Evolutionary conservation across 2,888 invertebrate genomes (phyloP), one percentile per base, ranked within the genome.

Genomic region (Megamerina dolium): DNA sequence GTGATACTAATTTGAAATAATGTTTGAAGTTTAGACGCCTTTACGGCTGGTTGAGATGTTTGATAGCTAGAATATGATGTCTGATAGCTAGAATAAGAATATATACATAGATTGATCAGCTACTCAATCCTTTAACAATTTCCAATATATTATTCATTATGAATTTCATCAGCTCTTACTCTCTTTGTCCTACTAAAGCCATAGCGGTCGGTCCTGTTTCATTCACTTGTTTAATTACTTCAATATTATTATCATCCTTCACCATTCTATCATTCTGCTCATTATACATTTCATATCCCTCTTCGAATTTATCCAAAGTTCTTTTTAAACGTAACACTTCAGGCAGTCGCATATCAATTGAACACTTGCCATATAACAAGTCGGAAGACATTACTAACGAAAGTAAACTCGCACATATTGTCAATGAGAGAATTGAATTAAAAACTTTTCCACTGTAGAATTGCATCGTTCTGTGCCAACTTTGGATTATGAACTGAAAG

Each of bases 1-100:
- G 88, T 87, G 9, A 89, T 77, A 1, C 87, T 83, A 53, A 85
- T 75, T 49, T 87, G 83, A 59, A 89, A 88, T 38, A 88, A 77
- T 34, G 82, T 82, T 52, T 83, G 82, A 37, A 87, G 74, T 63
- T 83, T 83, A 4, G 78, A 77, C 19, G 78, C 75, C 47, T 76
- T 75, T 32, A 72, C 58, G n/a, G 65, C 66, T 4, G 40, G 45
- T 70, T 51, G 74, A 76, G 58, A 76, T 13, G 41, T 47, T 46
- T 54, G 55, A 50, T 43, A 51, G 39, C 37, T 52, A n/a, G n/a
- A n/a, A n/a, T n/a, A 31, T 3, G 30, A 31, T 5, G 41, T 31
- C 37, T 43, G 48, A 18, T 46, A 51, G 18, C 47, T 46, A 10
- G 20, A 41, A 41, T 41, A 45, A 18, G 13, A n/a, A 27, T 27